These are phyloP conservation scores for Reticulitermes speratus DNA, from an alignment of 1,140 invertebrate genomes.

Conservation along the genomic window DNA sequence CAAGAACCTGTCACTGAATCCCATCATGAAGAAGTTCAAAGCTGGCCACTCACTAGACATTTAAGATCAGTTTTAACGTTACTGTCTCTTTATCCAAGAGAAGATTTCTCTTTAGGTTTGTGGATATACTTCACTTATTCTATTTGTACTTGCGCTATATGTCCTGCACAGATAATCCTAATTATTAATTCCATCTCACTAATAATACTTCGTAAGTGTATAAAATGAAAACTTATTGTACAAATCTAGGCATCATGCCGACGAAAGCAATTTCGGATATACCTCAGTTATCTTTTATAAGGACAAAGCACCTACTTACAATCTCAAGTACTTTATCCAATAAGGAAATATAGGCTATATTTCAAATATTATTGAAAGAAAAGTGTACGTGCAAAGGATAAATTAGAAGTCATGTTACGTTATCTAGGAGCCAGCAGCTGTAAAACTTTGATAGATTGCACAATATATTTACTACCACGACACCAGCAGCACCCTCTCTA, in stretches of 20 bases:
- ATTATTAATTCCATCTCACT: too few relatives aligned
- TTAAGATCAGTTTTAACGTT: too few relatives aligned
- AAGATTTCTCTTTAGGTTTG: too few relatives aligned
- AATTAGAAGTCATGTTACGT: neutral
- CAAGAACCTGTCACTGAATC: too few relatives aligned
- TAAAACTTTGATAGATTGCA: constrained; percentile 2
- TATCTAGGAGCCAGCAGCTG: constrained; percentile 2
- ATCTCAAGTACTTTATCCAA: neutral
- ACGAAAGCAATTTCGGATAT: neutral
- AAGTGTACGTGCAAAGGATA: neutral
- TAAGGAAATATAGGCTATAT: neutral
- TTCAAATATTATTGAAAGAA: neutral
- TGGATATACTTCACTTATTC: too few relatives aligned
- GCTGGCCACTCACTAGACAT: too few relatives aligned
- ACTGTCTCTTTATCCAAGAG: too few relatives aligned
- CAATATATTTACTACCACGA: neutral
- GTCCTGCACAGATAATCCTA: too few relatives aligned
- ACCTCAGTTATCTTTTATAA: neutral
- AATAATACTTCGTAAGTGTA: too few relatives aligned
- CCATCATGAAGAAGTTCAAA: too few relatives aligned
- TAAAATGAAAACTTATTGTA: neutral
- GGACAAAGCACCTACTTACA: neutral
- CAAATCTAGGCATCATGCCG: neutral
- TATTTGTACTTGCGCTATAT: too few relatives aligned
- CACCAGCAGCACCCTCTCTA: neutral